These are phyloP conservation scores for Butorides virescens DNA, from an alignment of 2,113 vertebrate genomes.

Conservation along the genomic window DNA sequence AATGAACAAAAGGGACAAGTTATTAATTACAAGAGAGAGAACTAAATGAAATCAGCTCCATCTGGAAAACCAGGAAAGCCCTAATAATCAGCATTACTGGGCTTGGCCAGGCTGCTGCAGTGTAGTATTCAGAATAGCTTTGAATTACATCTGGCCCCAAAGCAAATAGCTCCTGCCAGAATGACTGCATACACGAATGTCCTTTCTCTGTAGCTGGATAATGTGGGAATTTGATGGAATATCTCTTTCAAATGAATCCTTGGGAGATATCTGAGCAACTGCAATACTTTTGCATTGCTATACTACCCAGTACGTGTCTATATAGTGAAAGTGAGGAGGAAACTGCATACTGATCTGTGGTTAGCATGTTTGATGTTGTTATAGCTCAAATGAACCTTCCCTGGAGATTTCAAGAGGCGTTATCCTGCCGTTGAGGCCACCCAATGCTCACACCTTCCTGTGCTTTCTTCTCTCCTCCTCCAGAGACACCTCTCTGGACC, in stretches of 20 bases:
- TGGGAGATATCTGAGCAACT: not conserved
- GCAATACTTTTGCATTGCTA: not conserved
- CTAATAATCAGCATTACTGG: conserved; percentile 48
- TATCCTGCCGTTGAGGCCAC: not conserved
- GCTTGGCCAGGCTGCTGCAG: conserved; percentile 45
- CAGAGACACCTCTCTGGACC: not conserved
- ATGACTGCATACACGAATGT: not conserved
- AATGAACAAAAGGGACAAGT: conserved; percentile 20
- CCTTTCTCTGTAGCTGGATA: conserved; percentile 23
- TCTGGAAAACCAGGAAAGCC: conserved; percentile 56
- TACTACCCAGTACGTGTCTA: not conserved
- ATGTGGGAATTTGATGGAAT: conserved; percentile 31
- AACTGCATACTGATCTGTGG: not conserved
- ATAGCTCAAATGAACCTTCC: not conserved
- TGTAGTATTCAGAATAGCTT: conserved; percentile 47
- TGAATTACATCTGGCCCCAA: conserved; percentile 46
- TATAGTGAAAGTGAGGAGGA: not conserved
- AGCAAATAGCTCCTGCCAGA: conserved; percentile 48
- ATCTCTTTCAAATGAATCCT: not conserved
- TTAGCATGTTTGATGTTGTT: not conserved
- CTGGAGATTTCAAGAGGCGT: not conserved
- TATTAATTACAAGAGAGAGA: conserved; percentile 47
- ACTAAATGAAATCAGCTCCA: conserved; percentile 35
- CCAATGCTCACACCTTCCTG: not conserved
- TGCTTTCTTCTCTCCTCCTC: not conserved